phyloP scores from a whole-genome alignment of 92 coral and sea anemone genomes.

The Phenganax marumi region DNA sequence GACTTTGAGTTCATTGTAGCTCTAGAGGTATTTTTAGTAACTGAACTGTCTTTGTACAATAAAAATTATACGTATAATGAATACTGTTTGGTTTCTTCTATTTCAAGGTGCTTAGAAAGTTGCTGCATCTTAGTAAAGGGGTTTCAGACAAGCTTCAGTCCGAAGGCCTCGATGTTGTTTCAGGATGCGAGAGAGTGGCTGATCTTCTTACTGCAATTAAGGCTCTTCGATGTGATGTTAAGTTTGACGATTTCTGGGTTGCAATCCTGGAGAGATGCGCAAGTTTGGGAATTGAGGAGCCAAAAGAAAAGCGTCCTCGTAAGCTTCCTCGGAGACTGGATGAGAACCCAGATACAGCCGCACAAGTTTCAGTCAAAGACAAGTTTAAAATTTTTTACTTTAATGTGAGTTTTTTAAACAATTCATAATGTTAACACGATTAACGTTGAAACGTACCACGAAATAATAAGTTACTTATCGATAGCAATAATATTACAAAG shows the following conservation, averaged over 20 bases:
- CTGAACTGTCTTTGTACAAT: not conserved
- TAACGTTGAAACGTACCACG: no score
- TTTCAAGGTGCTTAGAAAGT: slow-evolving; percentile 10
- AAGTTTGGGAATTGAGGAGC: not conserved
- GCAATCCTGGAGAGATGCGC: not conserved
- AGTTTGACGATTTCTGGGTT: slow-evolving; percentile 10
- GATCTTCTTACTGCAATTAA: slow-evolving; percentile 21
- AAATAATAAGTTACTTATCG: no score
- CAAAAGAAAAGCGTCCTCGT: slow-evolving; percentile 18
- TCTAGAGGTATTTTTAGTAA: not conserved
- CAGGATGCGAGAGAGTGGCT: slow-evolving; percentile 25
- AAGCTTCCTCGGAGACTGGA: slow-evolving; percentile 21
- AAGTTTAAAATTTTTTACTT: slow-evolving; percentile 9
- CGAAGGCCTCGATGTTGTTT: slow-evolving; percentile 8
- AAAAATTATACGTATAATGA: not conserved
- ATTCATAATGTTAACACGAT: not conserved
- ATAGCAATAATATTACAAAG: no score
- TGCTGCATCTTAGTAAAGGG: slow-evolving; percentile 30
- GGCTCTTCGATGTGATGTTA: slow-evolving; percentile 6
- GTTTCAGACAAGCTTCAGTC: slow-evolving; percentile 35
- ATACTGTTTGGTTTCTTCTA: not conserved
- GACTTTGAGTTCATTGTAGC: slow-evolving; percentile 7
- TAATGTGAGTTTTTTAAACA: slow-evolving; percentile 10
- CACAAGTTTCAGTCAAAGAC: slow-evolving; percentile 17
- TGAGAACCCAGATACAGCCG: slow-evolving; percentile 19